Conservation (phyloP, 2,113 vertebrate species). For the Eurypyga helias region DNA sequence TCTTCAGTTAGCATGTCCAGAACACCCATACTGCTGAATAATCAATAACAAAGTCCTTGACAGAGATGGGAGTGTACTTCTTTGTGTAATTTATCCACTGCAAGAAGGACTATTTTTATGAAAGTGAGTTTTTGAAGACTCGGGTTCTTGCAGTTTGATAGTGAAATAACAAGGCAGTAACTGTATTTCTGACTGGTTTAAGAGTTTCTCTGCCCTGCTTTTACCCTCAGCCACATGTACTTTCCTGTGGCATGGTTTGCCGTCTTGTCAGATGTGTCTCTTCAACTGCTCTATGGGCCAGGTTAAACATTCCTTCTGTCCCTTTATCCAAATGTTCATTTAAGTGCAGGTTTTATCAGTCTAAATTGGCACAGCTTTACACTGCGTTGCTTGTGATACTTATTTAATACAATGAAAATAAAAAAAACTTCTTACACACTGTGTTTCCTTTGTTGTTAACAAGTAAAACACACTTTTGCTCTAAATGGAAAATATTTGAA, state of each 20-base stretch:
- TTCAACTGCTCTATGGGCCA: background rate
- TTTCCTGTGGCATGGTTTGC: fast-evolving
- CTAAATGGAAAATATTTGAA: background rate
- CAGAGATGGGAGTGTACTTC: background rate
- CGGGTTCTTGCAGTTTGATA: background rate
- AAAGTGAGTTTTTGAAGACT: background rate
- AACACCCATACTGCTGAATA: background rate
- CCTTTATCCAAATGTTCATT: background rate
- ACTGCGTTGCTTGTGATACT: background rate
- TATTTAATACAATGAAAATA: background rate
- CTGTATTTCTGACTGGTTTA: background rate
- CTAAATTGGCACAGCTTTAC: background rate
- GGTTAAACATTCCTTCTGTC: background rate
- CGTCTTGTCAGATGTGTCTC: fast-evolving
- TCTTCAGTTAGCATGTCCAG: background rate
- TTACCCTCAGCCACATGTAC: background rate
- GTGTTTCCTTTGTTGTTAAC: background rate
- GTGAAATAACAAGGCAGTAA: background rate
- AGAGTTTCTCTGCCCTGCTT: background rate
- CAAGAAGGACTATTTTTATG: background rate
- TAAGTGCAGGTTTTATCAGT: background rate
- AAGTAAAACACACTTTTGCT: background rate
- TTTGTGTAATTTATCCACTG: background rate
- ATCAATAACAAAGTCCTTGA: background rate
- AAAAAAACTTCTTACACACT: background rate